These are phyloP conservation scores for Austrolebias charrua DNA, from an alignment of 2,797 vertebrate species.

Conservation along the genomic window DNA sequence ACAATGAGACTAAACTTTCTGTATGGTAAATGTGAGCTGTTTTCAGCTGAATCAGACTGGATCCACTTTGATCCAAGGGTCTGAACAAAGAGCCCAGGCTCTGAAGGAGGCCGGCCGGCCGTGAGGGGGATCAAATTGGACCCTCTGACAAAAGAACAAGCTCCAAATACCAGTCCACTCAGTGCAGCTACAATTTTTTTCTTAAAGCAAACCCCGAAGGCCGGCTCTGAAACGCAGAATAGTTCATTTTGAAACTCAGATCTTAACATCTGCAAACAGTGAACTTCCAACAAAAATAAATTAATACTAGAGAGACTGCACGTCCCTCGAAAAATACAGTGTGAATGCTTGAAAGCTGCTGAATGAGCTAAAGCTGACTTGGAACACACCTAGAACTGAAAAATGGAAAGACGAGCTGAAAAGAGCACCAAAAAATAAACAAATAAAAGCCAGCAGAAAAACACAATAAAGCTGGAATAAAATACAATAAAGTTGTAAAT, in stretches of 20 bases:
- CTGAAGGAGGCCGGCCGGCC: slow-evolving; percentile 12
- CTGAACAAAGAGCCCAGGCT: slow-evolving; percentile 28
- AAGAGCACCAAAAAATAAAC: no score
- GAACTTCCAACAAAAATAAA: not conserved
- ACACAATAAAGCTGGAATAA: no score
- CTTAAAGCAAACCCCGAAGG: slow-evolving; percentile 26
- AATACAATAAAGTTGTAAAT: no score
- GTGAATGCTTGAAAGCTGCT: no score
- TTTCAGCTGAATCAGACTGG: slow-evolving; percentile 35
- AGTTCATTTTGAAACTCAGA: slow-evolving; percentile 41
- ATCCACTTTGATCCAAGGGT: slow-evolving; percentile 22
- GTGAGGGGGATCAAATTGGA: slow-evolving; percentile 48
- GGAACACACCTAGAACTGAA: no score
- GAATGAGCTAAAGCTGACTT: no score
- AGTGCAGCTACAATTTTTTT: slow-evolving; percentile 2
- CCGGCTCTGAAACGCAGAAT: slow-evolving; percentile 26
- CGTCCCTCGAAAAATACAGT: no score
- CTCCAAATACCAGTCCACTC: slow-evolving; percentile 34
- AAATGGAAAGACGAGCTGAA: no score
- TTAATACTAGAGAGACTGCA: no score
- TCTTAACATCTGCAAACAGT: slow-evolving; percentile 36
- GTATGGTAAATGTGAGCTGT: not conserved
- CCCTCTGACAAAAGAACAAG: slow-evolving; percentile 32
- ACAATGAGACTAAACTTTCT: no score
- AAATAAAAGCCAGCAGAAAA: no score